Percentiles rank a stretch among this genome's conserved stretches.
Evolutionary conservation across 2,113 vertebrate species (phyloP).

Genomic region (Chascanopsetta lugubris): DNA sequence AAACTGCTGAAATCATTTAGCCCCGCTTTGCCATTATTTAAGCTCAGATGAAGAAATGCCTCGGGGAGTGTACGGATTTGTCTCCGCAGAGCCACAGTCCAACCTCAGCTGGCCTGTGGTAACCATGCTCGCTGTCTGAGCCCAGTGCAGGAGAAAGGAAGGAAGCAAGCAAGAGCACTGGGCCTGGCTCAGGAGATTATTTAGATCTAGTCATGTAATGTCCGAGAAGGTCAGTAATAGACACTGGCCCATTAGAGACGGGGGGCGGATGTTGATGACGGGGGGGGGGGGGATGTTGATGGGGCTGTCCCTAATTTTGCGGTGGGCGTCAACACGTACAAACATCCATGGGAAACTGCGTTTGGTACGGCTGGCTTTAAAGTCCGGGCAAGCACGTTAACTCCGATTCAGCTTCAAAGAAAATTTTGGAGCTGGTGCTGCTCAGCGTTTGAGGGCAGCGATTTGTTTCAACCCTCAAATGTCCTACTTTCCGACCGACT

Average conservation of each 20-base stretch:
- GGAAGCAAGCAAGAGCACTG: slow-evolving; percentile 1
- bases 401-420: slow-evolving; percentile 61
- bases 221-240: slow-evolving; percentile 35
- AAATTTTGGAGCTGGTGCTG: slow-evolving; percentile 17
- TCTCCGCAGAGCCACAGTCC: slow-evolving; percentile 36
- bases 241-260: slow-evolving; percentile 34
- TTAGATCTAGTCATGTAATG: slow-evolving; percentile 34
- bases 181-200: slow-evolving; percentile 44
- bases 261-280: too few relatives aligned
- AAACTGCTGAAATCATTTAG: slow-evolving; percentile 41
- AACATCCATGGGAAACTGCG: slow-evolving; percentile 40
- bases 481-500: slow-evolving; percentile 56
- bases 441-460: slow-evolving; percentile 34
- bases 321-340: slow-evolving; percentile 24
- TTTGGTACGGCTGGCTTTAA: slow-evolving; percentile 52
- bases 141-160: not conserved
- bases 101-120: slow-evolving; percentile 35
- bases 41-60: slow-evolving; percentile 44
- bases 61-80: slow-evolving; percentile 46
- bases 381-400: slow-evolving; percentile 53
- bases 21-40: slow-evolving; percentile 48
- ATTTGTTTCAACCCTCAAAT: slow-evolving; percentile 55
- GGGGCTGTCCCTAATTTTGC: slow-evolving; percentile 10
- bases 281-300: not conserved
- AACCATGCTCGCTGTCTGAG: slow-evolving; percentile 16